Conservation (phyloP, 2,888 invertebrate genomes). For the Philonicus albiceps region DNA sequence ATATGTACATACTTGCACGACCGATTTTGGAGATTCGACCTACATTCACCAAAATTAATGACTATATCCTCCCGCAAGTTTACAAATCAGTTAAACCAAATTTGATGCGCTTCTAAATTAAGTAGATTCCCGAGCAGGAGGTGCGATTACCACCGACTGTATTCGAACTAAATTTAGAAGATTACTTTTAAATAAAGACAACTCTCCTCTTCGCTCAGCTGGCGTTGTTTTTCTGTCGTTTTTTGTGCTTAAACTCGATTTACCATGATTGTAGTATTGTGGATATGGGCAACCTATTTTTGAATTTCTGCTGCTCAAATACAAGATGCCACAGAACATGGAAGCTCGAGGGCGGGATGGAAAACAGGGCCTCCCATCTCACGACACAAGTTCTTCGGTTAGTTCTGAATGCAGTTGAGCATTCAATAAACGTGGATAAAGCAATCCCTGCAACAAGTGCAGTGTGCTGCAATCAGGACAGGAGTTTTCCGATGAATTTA, state of each 20-base stretch:
- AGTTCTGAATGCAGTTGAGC: neutral
- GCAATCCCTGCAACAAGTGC: neutral
- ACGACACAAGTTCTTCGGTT: neutral
- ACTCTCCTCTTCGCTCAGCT: neutral
- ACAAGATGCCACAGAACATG: neutral
- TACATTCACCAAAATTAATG: neutral
- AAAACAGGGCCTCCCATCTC: neutral
- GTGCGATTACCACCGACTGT: neutral
- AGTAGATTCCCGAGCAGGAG: neutral
- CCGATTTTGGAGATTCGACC: neutral
- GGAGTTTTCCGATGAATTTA: slow-evolving; percentile 19
- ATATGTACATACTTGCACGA: neutral
- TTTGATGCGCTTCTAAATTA: neutral
- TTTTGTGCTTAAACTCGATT: neutral
- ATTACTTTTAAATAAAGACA: slow-evolving; percentile 20
- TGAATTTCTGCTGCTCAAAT: neutral
- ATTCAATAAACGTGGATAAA: neutral
- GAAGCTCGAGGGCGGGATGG: neutral
- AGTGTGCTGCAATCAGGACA: slow-evolving; percentile 7
- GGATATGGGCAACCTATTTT: slow-evolving; percentile 17
- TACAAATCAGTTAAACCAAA: neutral
- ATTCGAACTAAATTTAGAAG: slow-evolving; percentile 19
- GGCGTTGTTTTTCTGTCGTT: neutral
- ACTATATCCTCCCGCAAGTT: neutral
- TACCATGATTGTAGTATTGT: slow-evolving; percentile 20